Conservation (phyloP, 2,888 invertebrate genomes). For the Rotaria magnacalcarata region DNA sequence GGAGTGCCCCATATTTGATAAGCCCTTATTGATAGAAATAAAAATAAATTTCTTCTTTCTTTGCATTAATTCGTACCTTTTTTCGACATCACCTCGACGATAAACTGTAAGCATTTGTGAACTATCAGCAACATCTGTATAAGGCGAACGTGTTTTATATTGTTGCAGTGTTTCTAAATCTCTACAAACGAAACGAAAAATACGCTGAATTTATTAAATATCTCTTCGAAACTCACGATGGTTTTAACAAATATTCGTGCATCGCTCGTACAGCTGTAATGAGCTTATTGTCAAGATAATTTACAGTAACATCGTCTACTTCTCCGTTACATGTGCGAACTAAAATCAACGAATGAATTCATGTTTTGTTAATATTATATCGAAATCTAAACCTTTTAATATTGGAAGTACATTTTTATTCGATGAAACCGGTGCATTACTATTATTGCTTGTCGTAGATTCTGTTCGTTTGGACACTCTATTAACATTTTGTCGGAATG, state of each 20-base stretch:
- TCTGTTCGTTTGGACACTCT: background rate
- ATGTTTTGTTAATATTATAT: background rate
- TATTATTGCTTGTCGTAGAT: background rate
- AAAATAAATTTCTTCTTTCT: background rate
- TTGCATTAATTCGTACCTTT: background rate
- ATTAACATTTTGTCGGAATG: background rate
- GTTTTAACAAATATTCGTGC: constrained; percentile 82
- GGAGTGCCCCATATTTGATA: constrained; percentile 78
- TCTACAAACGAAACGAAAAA: constrained; percentile 49
- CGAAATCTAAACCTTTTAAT: background rate
- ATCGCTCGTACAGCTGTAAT: constrained; percentile 86
- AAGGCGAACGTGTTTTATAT: constrained; percentile 83
- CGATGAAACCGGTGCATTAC: background rate
- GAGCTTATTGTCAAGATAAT: constrained; percentile 68
- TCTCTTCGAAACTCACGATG: constrained; percentile 60
- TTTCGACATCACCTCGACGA: background rate
- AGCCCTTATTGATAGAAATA: constrained; percentile 60
- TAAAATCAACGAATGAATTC: background rate
- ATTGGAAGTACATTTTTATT: background rate
- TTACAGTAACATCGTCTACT: background rate
- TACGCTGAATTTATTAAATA: no score
- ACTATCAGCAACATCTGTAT: constrained; percentile 65
- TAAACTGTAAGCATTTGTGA: background rate
- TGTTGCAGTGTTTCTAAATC: constrained; percentile 80
- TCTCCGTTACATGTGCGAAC: background rate